phyloP scores from a whole-genome alignment of 2,113 vertebrate genomes.

The Ceuthmochares aereus region DNA sequence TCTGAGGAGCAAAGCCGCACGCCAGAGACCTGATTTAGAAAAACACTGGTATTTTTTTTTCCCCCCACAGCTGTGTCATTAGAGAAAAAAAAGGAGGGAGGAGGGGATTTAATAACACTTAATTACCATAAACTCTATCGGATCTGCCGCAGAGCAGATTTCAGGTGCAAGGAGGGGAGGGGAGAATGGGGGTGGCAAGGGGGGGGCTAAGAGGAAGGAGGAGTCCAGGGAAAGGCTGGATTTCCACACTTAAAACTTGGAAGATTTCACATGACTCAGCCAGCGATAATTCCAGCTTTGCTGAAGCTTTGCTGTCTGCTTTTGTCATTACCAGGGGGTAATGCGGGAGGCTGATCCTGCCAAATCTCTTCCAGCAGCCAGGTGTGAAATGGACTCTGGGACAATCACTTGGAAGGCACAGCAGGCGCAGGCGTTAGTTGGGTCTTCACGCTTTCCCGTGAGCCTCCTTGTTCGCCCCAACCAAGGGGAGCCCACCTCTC shows the following conservation, averaged over 20 bases:
- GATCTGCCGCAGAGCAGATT: slow-evolving; percentile 51
- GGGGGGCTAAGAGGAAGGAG: slow-evolving; percentile 11
- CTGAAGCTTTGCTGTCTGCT: slow-evolving; percentile 79
- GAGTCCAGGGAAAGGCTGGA: slow-evolving; percentile 58
- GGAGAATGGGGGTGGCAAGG: not conserved
- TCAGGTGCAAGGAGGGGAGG: slow-evolving; percentile 33
- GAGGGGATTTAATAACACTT: slow-evolving; percentile 33
- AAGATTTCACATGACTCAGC: slow-evolving; percentile 63
- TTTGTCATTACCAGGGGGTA: slow-evolving; percentile 80
- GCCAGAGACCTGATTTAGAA: not conserved
- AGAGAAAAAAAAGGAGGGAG: not conserved
- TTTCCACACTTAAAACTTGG: slow-evolving; percentile 51
- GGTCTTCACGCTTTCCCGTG: not conserved
- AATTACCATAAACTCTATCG: slow-evolving; percentile 60
- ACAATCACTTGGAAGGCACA: not conserved
- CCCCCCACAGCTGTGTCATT: slow-evolving; percentile 24
- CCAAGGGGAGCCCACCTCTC: not conserved
- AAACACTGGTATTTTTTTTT: not conserved
- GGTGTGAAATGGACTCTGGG: slow-evolving; percentile 58
- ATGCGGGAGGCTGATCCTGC: slow-evolving; percentile 55
- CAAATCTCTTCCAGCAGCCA: slow-evolving; percentile 65
- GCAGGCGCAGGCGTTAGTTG: not conserved
- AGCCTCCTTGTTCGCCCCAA: rapidly evolving
- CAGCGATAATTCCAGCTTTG: slow-evolving; percentile 71
- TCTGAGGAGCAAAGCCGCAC: not conserved